Percentiles rank a stretch among this genome's conserved stretches.
Conservation (phyloP, 1,140 invertebrate species). For the Solen grandis region DNA sequence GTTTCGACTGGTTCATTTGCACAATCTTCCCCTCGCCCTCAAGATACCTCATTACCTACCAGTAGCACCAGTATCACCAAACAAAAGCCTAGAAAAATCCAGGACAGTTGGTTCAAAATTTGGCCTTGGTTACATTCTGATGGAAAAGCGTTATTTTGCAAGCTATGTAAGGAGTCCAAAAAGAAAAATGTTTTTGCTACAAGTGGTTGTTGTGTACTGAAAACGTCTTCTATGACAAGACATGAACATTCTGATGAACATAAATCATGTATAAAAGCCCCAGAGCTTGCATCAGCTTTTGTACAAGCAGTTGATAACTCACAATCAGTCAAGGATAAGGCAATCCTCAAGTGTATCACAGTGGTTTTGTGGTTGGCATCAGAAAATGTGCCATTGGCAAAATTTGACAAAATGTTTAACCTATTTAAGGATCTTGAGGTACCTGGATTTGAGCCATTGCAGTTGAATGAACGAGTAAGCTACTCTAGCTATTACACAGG, state of each 20-base stretch:
- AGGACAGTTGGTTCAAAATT: conserved; percentile 11
- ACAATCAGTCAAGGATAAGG: not conserved
- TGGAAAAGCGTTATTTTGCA: not conserved
- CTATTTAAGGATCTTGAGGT: not conserved
- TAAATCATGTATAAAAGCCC: not conserved
- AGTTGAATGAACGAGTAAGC: not conserved
- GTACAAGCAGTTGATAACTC: not conserved
- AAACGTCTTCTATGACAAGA: not conserved
- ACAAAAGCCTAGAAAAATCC: too few species aligned
- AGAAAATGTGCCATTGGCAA: conserved; percentile 3
- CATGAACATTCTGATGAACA: conserved; percentile 3
- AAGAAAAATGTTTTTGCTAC: not conserved
- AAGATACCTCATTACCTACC: too few species aligned
- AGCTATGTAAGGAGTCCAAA: not conserved
- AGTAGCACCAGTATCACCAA: too few species aligned
- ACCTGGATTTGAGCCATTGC: too few species aligned
- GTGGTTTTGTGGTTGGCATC: not conserved
- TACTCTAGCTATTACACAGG: not conserved
- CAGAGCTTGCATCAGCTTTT: not conserved
- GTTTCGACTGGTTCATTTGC: too few species aligned
- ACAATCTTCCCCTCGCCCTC: too few species aligned
- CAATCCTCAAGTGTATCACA: not conserved
- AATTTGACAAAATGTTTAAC: not conserved
- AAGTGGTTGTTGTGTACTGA: not conserved
- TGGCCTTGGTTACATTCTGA: not conserved